Conservation (phyloP, 2,113 vertebrate genomes). For the Ammospiza nelsoni region DNA sequence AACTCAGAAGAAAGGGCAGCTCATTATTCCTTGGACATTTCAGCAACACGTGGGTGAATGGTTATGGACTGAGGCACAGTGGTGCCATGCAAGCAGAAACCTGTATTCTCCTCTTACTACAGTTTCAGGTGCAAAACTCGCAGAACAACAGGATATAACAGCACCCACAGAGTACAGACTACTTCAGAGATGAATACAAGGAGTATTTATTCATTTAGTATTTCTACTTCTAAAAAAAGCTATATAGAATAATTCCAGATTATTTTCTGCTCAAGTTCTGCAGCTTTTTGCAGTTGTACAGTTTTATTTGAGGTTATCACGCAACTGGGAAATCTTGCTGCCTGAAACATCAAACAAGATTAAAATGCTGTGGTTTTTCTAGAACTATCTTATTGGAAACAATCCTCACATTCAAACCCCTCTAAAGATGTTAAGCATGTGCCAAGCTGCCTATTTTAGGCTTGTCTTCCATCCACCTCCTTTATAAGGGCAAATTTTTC, state of each 20-base stretch:
- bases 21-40: not conserved
- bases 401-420: not conserved
- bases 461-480: not conserved
- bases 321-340: not conserved
- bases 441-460: slow-evolving; percentile 28
- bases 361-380: not conserved
- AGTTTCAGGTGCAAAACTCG: not conserved
- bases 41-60: not conserved
- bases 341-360: not conserved
- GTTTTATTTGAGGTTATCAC: not conserved
- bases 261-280: not conserved
- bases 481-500: slow-evolving; percentile 32
- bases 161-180: not conserved
- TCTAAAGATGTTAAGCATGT: not conserved
- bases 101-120: not conserved
- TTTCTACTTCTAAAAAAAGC: not conserved
- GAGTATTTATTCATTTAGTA: not conserved
- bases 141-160: not conserved
- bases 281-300: not conserved
- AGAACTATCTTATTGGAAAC: slow-evolving; percentile 2
- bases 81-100: not conserved
- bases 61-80: not conserved
- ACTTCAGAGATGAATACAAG: not conserved
- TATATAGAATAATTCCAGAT: not conserved
- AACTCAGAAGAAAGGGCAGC: not conserved